Conservation (phyloP, 2,113 vertebrate genomes). For the Circaetus cinerascens region DNA sequence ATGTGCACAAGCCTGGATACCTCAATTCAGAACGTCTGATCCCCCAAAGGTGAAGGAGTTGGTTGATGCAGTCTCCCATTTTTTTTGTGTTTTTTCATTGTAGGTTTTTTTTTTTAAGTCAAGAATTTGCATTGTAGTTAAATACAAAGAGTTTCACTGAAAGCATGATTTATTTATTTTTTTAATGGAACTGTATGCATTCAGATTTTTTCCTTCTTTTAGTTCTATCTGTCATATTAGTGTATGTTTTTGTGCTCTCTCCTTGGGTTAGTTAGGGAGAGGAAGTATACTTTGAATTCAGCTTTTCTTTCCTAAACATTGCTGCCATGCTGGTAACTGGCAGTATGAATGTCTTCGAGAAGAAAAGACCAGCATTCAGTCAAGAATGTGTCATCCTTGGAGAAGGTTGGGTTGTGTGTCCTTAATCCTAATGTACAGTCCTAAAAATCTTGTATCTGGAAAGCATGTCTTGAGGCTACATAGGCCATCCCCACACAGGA, state of each 20-base stretch:
- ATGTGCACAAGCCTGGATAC: conserved; percentile 86
- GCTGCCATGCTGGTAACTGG: not conserved
- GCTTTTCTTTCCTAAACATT: not conserved
- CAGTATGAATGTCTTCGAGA: not conserved
- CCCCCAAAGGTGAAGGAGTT: conserved; percentile 83
- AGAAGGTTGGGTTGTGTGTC: not conserved
- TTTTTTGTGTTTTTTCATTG: no score
- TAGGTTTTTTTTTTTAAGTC: not conserved
- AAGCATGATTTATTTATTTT: not conserved
- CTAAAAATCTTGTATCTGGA: not conserved
- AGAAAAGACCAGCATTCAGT: not conserved
- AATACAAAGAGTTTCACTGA: not conserved
- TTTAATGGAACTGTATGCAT: not conserved
- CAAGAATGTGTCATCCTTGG: not conserved
- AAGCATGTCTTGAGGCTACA: not conserved
- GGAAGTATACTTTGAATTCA: not conserved
- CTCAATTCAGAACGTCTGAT: conserved; percentile 88
- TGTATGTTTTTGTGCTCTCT: not conserved
- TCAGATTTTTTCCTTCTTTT: not conserved
- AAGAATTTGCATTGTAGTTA: not conserved
- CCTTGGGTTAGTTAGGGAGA: not conserved
- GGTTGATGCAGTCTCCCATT: not conserved
- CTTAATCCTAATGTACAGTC: not conserved
- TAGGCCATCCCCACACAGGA: not conserved
- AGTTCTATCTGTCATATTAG: not conserved